Evolutionary conservation across 2,113 vertebrate species (phyloP), one percentile per base, ranked within the genome.

Genomic region (Tor tambroides): DNA sequence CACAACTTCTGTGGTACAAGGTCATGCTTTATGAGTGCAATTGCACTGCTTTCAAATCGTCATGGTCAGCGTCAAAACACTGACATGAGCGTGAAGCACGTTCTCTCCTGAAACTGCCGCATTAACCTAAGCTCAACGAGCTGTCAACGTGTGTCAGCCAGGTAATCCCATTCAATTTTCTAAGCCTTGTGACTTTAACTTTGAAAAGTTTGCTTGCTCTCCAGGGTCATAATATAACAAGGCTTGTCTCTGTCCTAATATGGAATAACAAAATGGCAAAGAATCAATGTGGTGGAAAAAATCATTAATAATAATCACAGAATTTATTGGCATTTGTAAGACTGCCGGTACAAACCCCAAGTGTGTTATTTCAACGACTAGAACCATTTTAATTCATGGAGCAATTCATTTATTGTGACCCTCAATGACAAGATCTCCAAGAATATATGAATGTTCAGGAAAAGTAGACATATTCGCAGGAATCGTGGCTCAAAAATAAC

Each of bases 241-340:
- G 17, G 38, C 59, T 69, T 3, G 41, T 54, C 87, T 61, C 61
- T 14, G 21, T 28, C 76, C n/a, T 87, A 74, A 85, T 79, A 38
- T 43, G 91, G 85, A 92, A 84, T 79, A 88, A 91, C 87, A 92
- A 92, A 92, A 92, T 87, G 81, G 84, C 81, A 35, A 67, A 71
- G 59, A 91, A 94, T 94, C 94, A 85, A 93, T 94, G 89, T 78
- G 6, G 61, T 49, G 74, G 56, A 86, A 86, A 90, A 92, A 94
- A 92, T 93, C 93, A 91, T 93, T 94, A 93, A 94, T 93, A 94
- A 94, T 94, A 94, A 95, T 94, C 93, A 93, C 88, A 90, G 88
- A 86, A 84, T 89, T 93, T 94, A 94, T 94, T 93, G 93, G 91
- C 92, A 93, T 90, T 81, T 83, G 85, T 91, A 87, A 75, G 46